Base-by-base conservation (phyloP, 2,797 vertebrate genomes). In the Ciconia nigra region DNA sequence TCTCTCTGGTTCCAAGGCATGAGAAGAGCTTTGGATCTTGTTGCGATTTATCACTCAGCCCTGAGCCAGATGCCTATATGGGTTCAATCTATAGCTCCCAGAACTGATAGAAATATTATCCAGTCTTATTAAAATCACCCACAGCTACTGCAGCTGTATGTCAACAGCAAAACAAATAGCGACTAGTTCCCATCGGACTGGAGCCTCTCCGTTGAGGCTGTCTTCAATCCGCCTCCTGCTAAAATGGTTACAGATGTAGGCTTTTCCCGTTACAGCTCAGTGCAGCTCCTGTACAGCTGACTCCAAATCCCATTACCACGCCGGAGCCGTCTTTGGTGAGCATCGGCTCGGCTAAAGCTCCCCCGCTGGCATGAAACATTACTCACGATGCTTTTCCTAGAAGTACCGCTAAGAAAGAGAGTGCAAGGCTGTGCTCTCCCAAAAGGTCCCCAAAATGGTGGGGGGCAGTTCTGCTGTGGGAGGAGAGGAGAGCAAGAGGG, bases 41-140 rank as follows among this genome's bases (percentile, higher is more conserved):
- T 15, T 93, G 91, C 31, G 58, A 96, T 96, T 97, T 88, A 96
- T 96, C 74, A 31, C 63, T 54, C 72, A 77, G 78, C 73, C 84
- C 91, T 1, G 21, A 96, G 93, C 93, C 96, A 95, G 88, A 87
- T 86, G 86, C 61, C 83, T 95, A 20, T 66, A 73, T 61, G 80
- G 90, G 46, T 95, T 97, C 91, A 92, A 94, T 91, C 93, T 77
- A 91, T 81, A 66, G 94, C 85, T 97, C 93, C 83, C 69, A 86
- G 76, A 91, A 88, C 93, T 52, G 91, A 96, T 94, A 93, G 94
- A 96, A 97, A 97, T 97, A 96, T 97, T 93, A 92, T 80, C 89
- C 91, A 8, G 6, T 58, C 89, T 96, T 82, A 92, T 94, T 96
- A 93, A 97, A 96, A 95, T 95, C 93, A 96, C 91, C 95, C 87